Percentiles rank a stretch among this genome's conserved stretches.
Conservation (phyloP, 2,888 invertebrate species). For the Sphaeridia pumilis region DNA sequence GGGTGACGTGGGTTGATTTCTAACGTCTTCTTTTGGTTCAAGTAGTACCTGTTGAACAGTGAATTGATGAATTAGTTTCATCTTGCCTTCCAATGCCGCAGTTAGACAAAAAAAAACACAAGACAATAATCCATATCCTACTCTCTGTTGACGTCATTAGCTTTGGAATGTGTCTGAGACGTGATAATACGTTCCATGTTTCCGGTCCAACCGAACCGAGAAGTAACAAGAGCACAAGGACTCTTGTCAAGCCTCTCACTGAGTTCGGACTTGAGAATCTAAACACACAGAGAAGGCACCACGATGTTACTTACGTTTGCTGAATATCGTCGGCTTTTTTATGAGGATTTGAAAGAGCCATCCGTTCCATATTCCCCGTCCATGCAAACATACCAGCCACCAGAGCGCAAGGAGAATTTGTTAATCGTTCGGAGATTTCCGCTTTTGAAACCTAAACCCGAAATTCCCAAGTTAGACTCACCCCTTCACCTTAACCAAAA, state of each 20-base stretch:
- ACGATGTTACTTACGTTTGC: slow-evolving; percentile 46
- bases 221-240: slow-evolving; percentile 51
- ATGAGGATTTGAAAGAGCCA: slow-evolving; percentile 90
- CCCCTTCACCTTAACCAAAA: slow-evolving; percentile 16
- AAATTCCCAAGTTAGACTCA: slow-evolving; percentile 2
- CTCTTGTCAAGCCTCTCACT: slow-evolving; percentile 48
- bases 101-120: not conserved
- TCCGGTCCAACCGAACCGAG: slow-evolving; percentile 51
- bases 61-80: slow-evolving; percentile 10
- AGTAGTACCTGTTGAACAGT: slow-evolving; percentile 56
- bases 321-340: slow-evolving; percentile 89
- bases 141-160: slow-evolving; percentile 45
- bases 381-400: slow-evolving; percentile 95
- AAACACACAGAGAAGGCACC: slow-evolving; percentile 16
- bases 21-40: slow-evolving; percentile 88
- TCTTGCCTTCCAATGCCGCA: not conserved
- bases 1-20: slow-evolving; percentile 98
- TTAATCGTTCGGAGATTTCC: slow-evolving; percentile 71
- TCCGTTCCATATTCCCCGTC: slow-evolving; percentile 98
- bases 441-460: slow-evolving; percentile 55
- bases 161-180: slow-evolving; percentile 50
- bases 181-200: slow-evolving; percentile 53
- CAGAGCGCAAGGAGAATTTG: slow-evolving; percentile 87
- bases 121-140: slow-evolving; percentile 36
- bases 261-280: slow-evolving; percentile 47